Conservation (phyloP, 2,113 vertebrate genomes). For the Piaya cayana region DNA sequence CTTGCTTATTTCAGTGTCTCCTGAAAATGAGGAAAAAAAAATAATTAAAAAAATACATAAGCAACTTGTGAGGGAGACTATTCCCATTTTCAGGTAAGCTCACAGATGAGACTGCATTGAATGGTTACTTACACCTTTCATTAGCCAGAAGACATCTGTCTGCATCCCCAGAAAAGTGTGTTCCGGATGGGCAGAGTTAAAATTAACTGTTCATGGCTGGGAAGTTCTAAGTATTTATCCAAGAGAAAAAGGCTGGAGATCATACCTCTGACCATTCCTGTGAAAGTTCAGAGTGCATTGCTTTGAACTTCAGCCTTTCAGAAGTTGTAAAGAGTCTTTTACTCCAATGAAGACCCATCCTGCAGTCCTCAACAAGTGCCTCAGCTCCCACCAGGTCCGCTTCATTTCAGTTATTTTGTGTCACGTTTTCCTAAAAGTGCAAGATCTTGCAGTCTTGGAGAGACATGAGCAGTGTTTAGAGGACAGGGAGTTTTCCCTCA, state of each 20-base stretch:
- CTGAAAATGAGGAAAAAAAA: not conserved
- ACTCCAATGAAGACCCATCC: not conserved
- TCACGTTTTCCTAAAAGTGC: not conserved
- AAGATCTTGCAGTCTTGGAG: not conserved
- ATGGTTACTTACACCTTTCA: not conserved
- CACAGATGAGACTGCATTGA: not conserved
- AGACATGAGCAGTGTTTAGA: not conserved
- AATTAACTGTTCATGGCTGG: not conserved
- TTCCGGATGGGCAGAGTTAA: not conserved
- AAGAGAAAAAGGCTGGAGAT: not conserved
- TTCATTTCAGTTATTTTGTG: not conserved
- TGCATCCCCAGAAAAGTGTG: not conserved
- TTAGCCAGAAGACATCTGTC: not conserved
- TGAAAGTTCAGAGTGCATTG: not conserved
- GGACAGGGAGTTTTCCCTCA: not conserved
- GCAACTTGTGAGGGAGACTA: not conserved
- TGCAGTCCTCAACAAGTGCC: not conserved
- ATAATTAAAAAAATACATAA: no score
- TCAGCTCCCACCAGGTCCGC: not conserved
- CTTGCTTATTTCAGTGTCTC: not conserved
- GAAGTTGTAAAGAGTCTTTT: not conserved
- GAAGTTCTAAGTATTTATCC: not conserved
- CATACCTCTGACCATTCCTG: not conserved
- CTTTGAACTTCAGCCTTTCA: not conserved
- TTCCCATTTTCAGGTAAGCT: not conserved